Percentiles rank a stretch among this genome's conserved stretches.
Conservation (phyloP, 2,888 invertebrate genomes). For the Platerodrilus igneus region DNA sequence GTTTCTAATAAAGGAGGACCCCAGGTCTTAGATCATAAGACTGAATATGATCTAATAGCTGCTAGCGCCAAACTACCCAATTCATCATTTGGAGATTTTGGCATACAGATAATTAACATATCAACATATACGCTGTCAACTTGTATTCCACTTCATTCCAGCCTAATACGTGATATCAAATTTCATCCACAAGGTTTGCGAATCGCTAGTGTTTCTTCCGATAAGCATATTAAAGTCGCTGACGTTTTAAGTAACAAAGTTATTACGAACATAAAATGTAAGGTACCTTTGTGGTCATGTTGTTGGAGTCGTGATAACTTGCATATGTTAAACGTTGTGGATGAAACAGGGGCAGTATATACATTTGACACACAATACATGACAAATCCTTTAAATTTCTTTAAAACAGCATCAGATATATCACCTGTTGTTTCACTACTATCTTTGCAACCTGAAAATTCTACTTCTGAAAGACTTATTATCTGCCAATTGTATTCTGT, state of each 20-base stretch:
- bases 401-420: conserved; percentile 52
- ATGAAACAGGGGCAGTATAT: conserved; percentile 67
- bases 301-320: conserved; percentile 69
- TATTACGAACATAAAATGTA: conserved; percentile 51
- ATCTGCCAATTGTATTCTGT: conserved; percentile 71
- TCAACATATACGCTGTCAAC: conserved; percentile 61
- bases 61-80: conserved; percentile 72
- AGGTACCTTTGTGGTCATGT: conserved; percentile 76
- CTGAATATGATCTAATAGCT: conserved; percentile 60
- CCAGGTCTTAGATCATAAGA: conserved; percentile 71
- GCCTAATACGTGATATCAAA: conserved; percentile 72
- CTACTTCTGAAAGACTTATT: conserved; percentile 58
- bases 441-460: conserved; percentile 48
- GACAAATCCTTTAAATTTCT: conserved; percentile 39
- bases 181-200: conserved; percentile 66
- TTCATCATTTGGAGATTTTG: conserved; percentile 70
- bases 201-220: conserved; percentile 74
- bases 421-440: conserved; percentile 69
- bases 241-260: conserved; percentile 63
- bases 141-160: conserved; percentile 69
- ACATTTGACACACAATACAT: conserved; percentile 72
- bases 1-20: conserved; percentile 68
- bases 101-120: conserved; percentile 69
- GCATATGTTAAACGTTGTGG: conserved; percentile 72
- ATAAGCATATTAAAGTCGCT: conserved; percentile 67